These are phyloP conservation scores for human (Homo sapiens) DNA, from an alignment of 2,113 vertebrate genomes.

Conservation along the genomic window DNA sequence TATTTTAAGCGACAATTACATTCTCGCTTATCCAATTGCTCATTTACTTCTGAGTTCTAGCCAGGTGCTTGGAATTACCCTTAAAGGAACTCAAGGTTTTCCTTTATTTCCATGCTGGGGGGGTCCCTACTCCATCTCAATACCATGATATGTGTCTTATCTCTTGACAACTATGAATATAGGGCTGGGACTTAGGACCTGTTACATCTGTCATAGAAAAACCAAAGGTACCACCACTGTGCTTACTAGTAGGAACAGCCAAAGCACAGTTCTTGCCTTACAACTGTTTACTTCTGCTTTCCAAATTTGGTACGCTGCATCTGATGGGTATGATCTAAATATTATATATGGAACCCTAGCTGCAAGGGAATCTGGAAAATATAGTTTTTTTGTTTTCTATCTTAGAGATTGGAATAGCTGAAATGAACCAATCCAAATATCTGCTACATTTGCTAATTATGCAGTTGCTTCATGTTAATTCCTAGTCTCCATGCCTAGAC, in stretches of 20 bases:
- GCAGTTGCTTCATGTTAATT: not conserved
- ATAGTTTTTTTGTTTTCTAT: not conserved
- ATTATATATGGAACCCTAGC: not conserved
- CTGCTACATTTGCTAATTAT: not conserved
- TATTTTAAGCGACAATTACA: too few relatives aligned
- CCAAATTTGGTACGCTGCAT: not conserved
- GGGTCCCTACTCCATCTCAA: too few relatives aligned
- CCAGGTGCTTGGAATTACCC: too few relatives aligned
- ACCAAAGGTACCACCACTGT: not conserved
- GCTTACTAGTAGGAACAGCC: not conserved
- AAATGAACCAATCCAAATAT: not conserved
- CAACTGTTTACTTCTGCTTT: not conserved
- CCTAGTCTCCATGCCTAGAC: not conserved
- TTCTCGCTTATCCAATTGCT: too few relatives aligned
- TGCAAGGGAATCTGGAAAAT: constrained; percentile 50
- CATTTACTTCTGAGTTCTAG: too few relatives aligned
- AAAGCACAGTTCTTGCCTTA: not conserved
- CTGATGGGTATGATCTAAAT: not conserved
- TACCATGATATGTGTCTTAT: not conserved
- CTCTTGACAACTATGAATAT: not conserved
- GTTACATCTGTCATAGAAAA: not conserved
- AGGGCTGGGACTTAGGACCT: not conserved
- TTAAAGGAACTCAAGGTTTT: too few relatives aligned
- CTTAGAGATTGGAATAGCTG: not conserved
- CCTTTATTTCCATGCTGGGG: too few relatives aligned